phyloP scores from a whole-genome alignment of 2,888 invertebrate genomes.

The Hanleya hanleyi region DNA sequence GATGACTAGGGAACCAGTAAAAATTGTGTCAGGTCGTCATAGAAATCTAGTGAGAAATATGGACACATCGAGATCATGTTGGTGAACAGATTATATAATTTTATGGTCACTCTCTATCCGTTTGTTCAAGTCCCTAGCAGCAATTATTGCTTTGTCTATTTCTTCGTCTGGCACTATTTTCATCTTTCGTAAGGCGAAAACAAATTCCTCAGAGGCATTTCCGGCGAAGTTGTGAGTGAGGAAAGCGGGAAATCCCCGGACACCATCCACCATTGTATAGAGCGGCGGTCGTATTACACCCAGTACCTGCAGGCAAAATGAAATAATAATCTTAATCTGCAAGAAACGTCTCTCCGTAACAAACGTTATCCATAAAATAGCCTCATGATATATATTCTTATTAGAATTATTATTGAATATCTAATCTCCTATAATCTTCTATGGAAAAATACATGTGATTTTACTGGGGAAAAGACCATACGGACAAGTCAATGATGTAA shows the following conservation, averaged over 20 bases:
- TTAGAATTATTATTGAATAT: not conserved
- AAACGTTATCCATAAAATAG: not conserved
- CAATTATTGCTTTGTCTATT: slow-evolving; percentile 46
- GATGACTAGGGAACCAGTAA: no score
- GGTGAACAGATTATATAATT: no score
- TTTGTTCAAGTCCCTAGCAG: no score
- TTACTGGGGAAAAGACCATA: no score
- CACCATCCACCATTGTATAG: slow-evolving; percentile 75
- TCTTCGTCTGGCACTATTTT: slow-evolving; percentile 47
- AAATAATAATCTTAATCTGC: not conserved
- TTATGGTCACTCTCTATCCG: no score
- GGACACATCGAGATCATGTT: no score
- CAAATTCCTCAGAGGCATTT: slow-evolving; percentile 74
- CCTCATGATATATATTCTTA: not conserved
- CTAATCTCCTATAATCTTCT: no score
- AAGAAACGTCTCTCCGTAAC: not conserved
- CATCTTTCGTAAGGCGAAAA: slow-evolving; percentile 60
- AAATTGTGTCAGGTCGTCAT: no score
- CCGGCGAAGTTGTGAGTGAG: slow-evolving; percentile 75
- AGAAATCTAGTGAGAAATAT: no score
- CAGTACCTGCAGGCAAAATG: slow-evolving; percentile 70
- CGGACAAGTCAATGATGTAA: no score
- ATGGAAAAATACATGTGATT: no score
- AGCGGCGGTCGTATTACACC: slow-evolving; percentile 75
- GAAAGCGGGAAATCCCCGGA: slow-evolving; percentile 76